Percentiles rank a stretch among this genome's conserved stretches.
These are phyloP conservation scores for Scolanthus callimorphus DNA, from an alignment of 92 coral and sea anemone species.

Conservation along the genomic window DNA sequence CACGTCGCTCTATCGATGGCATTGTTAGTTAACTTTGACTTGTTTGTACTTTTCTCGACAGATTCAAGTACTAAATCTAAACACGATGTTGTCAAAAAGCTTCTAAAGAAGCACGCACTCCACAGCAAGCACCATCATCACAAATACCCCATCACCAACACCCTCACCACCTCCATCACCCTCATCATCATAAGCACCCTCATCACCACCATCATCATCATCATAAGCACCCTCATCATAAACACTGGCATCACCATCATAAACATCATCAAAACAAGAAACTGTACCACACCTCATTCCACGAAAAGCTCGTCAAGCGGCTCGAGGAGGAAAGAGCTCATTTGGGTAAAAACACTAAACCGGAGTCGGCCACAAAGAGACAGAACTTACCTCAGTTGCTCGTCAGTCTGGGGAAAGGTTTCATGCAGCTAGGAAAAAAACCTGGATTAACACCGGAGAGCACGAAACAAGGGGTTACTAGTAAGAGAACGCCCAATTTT, in stretches of 20 bases:
- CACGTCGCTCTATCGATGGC: no score
- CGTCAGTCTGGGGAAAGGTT: conserved; percentile 36
- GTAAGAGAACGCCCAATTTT: not conserved
- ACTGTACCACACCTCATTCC: conserved; percentile 1
- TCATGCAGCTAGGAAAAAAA: conserved; percentile 21
- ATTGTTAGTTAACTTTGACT: no score
- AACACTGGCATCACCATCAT: conserved; percentile 13
- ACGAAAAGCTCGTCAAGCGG: conserved; percentile 22
- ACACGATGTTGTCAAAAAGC: conserved; percentile 23
- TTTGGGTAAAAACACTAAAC: not conserved
- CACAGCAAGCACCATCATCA: conserved; percentile 9
- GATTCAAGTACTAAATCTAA: conserved; percentile 3
- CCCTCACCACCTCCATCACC: conserved; percentile 12
- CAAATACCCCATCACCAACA: conserved; percentile 10
- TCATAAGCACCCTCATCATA: conserved; percentile 10
- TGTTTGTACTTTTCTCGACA: no score
- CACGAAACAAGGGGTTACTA: not conserved
- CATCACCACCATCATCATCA: conserved; percentile 16
- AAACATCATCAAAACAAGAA: conserved; percentile 19
- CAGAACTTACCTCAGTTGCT: conserved; percentile 26
- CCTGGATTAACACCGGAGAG: not conserved
- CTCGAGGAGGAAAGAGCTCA: conserved; percentile 11
- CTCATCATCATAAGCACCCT: conserved; percentile 9
- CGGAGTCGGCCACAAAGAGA: conserved; percentile 8
- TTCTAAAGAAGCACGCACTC: conserved; percentile 1